phyloP scores from a whole-genome alignment of 2,888 invertebrate species.

The Cylindroiulus punctatus region DNA sequence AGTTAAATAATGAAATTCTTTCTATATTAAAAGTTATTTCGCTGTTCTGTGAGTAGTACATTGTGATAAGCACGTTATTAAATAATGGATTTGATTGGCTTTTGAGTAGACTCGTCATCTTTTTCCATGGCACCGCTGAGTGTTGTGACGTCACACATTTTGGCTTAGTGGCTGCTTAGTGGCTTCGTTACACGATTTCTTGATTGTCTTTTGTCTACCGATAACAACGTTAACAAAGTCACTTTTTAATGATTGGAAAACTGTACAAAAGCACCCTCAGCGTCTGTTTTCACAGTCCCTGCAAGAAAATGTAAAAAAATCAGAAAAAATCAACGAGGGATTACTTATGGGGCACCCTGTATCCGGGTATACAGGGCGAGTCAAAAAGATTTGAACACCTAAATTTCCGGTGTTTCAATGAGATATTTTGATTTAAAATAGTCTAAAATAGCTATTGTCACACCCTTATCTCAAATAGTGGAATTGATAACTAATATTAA shows the following conservation, averaged over 20 bases:
- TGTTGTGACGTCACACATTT: not conserved
- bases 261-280: conserved; percentile 24
- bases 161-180: not conserved
- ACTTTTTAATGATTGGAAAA: conserved; percentile 24
- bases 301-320: not conserved
- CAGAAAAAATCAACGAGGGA: too few species aligned
- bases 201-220: conserved; percentile 32
- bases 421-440: too few species aligned
- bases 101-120: conserved; percentile 1
- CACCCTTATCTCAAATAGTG: too few species aligned
- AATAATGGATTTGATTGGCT: conserved; percentile 19
- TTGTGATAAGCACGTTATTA: conserved; percentile 13
- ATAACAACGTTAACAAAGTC: conserved; percentile 12
- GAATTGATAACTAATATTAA: too few species aligned
- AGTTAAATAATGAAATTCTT: conserved; percentile 19
- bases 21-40: conserved; percentile 32
- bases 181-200: conserved; percentile 25
- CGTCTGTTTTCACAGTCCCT: conserved; percentile 52
- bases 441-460: too few species aligned
- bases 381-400: too few species aligned
- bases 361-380: too few species aligned
- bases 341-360: too few species aligned
- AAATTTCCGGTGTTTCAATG: too few species aligned
- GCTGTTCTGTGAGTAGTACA: conserved; percentile 2
- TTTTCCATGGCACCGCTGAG: not conserved